phyloP scores from a whole-genome alignment of 1,140 invertebrate species.

The Antheraea pernyi region DNA sequence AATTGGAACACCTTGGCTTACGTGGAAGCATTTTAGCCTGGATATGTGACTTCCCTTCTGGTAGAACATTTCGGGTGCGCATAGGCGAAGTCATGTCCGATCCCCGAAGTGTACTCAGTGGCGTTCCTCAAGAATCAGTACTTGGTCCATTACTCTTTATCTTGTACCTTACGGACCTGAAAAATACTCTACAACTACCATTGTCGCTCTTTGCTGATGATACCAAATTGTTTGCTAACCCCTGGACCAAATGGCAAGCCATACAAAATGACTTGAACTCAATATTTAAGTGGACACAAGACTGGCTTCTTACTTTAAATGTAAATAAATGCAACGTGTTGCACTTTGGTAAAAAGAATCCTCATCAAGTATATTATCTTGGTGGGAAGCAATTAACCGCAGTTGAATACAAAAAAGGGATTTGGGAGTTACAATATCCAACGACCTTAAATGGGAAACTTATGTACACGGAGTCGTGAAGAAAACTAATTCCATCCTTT shows the following conservation, averaged over 20 bases:
- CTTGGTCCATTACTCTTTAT: constrained; percentile 2
- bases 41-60: no score
- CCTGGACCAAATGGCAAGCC: background rate
- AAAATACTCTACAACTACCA: background rate
- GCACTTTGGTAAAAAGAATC: constrained; percentile 5
- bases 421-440: background rate
- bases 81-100: background rate
- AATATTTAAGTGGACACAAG: background rate
- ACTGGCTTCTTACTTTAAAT: constrained; percentile 1
- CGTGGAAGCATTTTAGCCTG: no score
- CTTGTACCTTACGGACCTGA: background rate
- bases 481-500: background rate
- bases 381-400: background rate
- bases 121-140: background rate
- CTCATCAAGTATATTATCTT: background rate
- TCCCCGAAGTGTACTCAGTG: background rate
- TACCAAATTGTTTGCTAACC: background rate
- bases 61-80: no score
- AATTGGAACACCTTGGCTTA: no score
- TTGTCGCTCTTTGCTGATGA: background rate
- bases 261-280: background rate
- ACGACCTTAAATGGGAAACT: background rate
- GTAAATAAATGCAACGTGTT: background rate
- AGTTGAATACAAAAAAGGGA: background rate
- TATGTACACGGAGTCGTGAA: background rate